phyloP scores from a whole-genome alignment of 1,140 invertebrate species.

The Mya arenaria region DNA sequence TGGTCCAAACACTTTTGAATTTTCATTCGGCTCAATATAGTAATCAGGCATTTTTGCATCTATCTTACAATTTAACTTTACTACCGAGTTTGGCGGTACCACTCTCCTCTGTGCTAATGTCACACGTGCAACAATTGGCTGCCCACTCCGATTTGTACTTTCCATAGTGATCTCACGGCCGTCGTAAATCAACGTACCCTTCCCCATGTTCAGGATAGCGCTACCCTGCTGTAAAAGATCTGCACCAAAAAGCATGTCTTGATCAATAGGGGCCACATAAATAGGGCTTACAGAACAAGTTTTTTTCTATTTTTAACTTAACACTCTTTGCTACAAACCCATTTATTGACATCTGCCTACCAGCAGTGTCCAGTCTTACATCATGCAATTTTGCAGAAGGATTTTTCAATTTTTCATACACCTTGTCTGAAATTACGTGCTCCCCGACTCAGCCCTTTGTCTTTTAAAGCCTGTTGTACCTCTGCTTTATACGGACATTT shows the following conservation, averaged over 20 bases:
- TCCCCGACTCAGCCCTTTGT: not conserved
- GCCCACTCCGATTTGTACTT: not conserved
- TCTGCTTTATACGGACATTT: not conserved
- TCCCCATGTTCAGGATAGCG: not conserved
- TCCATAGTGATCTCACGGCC: not conserved
- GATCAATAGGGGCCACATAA: not conserved
- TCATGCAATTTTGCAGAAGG: not conserved
- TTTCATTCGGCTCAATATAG: not conserved
- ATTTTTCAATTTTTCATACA: not conserved
- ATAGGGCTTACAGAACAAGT: not conserved
- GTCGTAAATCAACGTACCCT: not conserved
- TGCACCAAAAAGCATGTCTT: not conserved
- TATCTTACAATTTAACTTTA: not conserved
- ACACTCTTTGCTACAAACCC: not conserved
- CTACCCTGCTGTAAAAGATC: not conserved
- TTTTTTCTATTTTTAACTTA: not conserved
- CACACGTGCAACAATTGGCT: not conserved
- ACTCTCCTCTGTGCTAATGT: not conserved
- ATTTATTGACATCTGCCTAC: not conserved
- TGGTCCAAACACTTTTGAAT: not conserved
- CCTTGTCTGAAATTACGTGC: not conserved
- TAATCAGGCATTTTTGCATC: not conserved
- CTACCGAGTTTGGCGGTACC: slow-evolving; percentile 3
- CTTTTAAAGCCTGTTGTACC: not conserved
- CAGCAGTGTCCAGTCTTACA: not conserved